Evolutionary conservation across 2,797 vertebrate species (phyloP), one percentile per base, ranked within the genome.

Genomic region (Pseudochaenichthys georgianus): DNA sequence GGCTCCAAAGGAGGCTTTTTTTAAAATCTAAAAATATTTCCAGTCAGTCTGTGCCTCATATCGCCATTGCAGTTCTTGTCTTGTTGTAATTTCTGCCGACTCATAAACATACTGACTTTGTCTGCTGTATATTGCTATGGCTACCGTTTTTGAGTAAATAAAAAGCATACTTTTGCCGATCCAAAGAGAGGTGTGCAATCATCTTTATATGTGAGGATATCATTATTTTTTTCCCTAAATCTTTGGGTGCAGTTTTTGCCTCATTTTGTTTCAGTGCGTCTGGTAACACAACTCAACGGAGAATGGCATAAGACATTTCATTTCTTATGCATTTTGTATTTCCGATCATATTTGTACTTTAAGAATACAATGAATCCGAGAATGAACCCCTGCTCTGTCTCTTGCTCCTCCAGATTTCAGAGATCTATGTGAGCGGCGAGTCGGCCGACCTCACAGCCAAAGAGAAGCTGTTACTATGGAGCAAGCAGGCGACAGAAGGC

Each of bases 351-450:
- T 61, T 41, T 16, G 17, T 61, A 28, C 47, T 7, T 6, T 28
- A 62, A n/a, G 17, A 10, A 47, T 13, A 10, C 2, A 13, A 9
- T 63, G 51, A 46, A 42, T 67, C 31, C 15, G 13, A 9, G 7
- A 2, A 21, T 0, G 75, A 48, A 68, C 13, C 11, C 12, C 1
- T 2, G 0, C 13, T 51, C 42, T 48, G 9, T 50, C 28, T 77
- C 34, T 77, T 2, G 60, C 34, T 59, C 74, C 81, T 89, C 0
- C 95, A 99, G 98, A 99, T 99, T 87, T 99, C 98, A 0, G 98
- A 99, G 91, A 99, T 99, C 90, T 99, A 99, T 77, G 98, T 99
- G 93, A 97, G 97, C 0, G 98, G 98, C 8, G 97, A 99, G 86
- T 97, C 96, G 0, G 96, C 96, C 43, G 98, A 99, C 83, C 96